Base-by-base conservation (phyloP, 1,140 invertebrate species). In the Polypedilum pembai region DNA sequence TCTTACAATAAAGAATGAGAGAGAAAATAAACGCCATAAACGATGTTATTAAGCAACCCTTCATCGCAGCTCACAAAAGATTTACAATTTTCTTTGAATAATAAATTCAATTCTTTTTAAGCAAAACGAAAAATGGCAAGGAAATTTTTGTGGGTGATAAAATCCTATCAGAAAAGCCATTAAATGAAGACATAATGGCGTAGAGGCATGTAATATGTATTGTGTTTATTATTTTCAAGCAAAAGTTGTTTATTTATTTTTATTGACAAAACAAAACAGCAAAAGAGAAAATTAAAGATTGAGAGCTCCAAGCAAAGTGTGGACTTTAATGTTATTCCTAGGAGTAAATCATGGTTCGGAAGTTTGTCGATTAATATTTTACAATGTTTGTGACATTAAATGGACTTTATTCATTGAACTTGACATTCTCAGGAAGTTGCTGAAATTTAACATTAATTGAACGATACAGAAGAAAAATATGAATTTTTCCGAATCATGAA, bases 11-110 rank as follows among this genome's bases (percentile, higher is more conserved):
- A n/a, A n/a, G 45, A 56, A 56, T 3, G 15, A 45, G 41, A 56
- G 15, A 12, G n/a, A 56, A 56, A n/a, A 56, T n/a, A 56, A 56
- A 56, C 8, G n/a, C 12, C 8, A n/a, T 56, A n/a, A 56, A 56
- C 45, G 45, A 56, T n/a, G 45, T 56, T 56, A 56, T 56, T 56
- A 56, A 56, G n/a, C n/a, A 56, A 56, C 45, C 45, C 45, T 56
- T 56, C n/a, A n/a, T 56, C n/a, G 1, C 45, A 56, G 5, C 24
- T 56, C 12, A 56, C 24, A 56, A 8, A 45, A 56, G 45, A 56
- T 56, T 56, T 56, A 56, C 45, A 56, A 56, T 56, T 56, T 56
- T 33, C 24, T 33, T 33, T n/a, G n/a, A 56, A 56, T 56, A 56
- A 56, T 56, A 56, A 56, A 56, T 56, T 56, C 45, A 56, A 56